Conservation (phyloP, 2,113 vertebrate species). For the Cranoglanis bouderius region DNA sequence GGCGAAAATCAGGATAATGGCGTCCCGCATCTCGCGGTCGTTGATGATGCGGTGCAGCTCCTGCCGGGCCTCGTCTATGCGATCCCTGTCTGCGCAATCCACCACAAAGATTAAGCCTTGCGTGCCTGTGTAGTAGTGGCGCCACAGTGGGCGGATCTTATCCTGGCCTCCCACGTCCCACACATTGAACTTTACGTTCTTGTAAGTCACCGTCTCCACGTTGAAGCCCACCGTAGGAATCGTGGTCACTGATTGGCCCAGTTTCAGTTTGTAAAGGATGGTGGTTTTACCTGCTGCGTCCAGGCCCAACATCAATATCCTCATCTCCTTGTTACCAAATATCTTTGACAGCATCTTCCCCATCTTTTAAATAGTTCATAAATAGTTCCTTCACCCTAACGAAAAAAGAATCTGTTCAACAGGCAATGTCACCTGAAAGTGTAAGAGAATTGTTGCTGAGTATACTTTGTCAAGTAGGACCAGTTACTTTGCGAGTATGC, state of each 20-base stretch:
- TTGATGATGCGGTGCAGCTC: slow-evolving; percentile 99
- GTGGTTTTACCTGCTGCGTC: slow-evolving; percentile 98
- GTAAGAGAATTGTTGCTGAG: background rate
- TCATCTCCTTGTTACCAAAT: slow-evolving; percentile 99
- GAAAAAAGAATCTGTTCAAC: slow-evolving; percentile 43
- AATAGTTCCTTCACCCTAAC: slow-evolving; percentile 61
- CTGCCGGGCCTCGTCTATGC: slow-evolving; percentile 96
- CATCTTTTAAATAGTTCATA: slow-evolving; percentile 84
- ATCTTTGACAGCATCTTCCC: slow-evolving; percentile 99
- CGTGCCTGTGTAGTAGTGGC: slow-evolving; percentile 99
- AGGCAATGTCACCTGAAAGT: slow-evolving; percentile 18
- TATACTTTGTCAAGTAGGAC: slow-evolving; percentile 3
- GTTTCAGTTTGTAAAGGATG: slow-evolving; percentile 98
- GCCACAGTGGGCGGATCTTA: slow-evolving; percentile 97
- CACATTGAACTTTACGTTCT: slow-evolving; percentile 99
- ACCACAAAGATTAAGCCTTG: slow-evolving; percentile 98
- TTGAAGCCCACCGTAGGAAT: slow-evolving; percentile 99
- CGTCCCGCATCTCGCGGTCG: slow-evolving; percentile 98
- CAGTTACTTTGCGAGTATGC: background rate
- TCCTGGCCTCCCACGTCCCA: slow-evolving; percentile 99
- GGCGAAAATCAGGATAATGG: slow-evolving; percentile 99
- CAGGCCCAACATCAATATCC: slow-evolving; percentile 98
- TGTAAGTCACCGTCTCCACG: slow-evolving; percentile 98
- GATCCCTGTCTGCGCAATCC: slow-evolving; percentile 98
- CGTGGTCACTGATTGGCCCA: slow-evolving; percentile 98